These are phyloP conservation scores for Apus apus DNA, from an alignment of 2,113 vertebrate species.

Conservation along the genomic window DNA sequence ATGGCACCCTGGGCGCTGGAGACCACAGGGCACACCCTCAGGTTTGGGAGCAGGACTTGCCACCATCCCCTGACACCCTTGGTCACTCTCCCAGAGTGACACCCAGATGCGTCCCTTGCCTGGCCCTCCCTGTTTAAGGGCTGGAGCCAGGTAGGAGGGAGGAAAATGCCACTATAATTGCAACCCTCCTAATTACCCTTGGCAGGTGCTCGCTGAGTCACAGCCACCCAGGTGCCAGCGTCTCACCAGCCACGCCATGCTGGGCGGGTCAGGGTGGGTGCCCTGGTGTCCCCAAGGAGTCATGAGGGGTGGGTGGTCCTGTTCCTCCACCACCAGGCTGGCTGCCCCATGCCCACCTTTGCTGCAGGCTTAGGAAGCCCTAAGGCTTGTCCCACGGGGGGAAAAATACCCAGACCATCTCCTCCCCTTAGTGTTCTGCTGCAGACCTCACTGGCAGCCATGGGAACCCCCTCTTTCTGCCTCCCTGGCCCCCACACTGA, in stretches of 20 bases:
- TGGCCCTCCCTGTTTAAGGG: background rate
- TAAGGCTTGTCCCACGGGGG: accelerated
- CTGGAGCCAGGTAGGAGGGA: background rate
- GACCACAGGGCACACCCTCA: accelerated
- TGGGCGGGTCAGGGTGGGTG: background rate
- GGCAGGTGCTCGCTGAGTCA: constrained; percentile 45
- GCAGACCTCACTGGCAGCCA: background rate
- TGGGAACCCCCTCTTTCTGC: background rate
- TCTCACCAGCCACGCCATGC: accelerated
- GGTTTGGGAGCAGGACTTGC: background rate
- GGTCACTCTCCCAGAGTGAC: background rate
- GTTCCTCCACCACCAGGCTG: accelerated
- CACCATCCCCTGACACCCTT: background rate
- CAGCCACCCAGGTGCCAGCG: background rate
- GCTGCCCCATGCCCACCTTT: background rate
- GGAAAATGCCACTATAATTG: constrained; percentile 1
- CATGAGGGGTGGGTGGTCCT: background rate
- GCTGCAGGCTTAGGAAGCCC: background rate
- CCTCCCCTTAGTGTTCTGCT: background rate
- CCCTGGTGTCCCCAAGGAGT: accelerated
- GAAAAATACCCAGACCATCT: background rate
- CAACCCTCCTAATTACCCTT: background rate
- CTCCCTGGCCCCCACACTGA: background rate
- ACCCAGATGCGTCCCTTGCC: background rate
- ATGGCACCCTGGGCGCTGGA: background rate